These are phyloP conservation scores for Lepisosteus osseus DNA, from an alignment of 2,113 vertebrate genomes.

Conservation along the genomic window DNA sequence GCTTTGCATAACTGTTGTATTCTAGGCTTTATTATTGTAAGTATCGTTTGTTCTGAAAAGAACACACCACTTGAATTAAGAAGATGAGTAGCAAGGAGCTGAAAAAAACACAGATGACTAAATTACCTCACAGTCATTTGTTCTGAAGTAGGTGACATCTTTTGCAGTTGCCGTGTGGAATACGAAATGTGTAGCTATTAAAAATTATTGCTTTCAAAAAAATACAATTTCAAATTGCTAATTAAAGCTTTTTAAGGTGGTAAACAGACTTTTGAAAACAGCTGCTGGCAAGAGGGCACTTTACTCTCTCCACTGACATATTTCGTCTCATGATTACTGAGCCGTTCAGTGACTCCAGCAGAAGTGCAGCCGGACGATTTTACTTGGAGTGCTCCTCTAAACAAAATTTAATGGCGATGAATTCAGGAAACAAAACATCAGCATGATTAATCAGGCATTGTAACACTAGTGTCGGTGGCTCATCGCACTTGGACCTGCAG, in stretches of 20 bases:
- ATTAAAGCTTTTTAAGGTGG: not conserved
- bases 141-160: too few species aligned
- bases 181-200: not conserved
- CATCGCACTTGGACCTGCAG: too few species aligned
- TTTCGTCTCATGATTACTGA: not conserved
- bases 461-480: not conserved
- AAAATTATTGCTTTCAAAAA: not conserved
- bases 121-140: too few species aligned
- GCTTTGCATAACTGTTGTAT: too few species aligned
- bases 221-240: not conserved
- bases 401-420: too few species aligned
- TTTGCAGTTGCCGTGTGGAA: too few species aligned
- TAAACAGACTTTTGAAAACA: not conserved
- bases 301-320: not conserved
- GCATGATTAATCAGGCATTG: not conserved
- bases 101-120: too few species aligned
- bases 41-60: too few species aligned
- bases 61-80: too few species aligned
- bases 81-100: too few species aligned
- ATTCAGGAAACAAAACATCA: not conserved
- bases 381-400: not conserved
- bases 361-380: not conserved
- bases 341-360: not conserved
- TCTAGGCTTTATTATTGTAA: too few species aligned
- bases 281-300: constrained; percentile 4